Percentiles rank a stretch among this genome's conserved stretches.
Evolutionary conservation across 2,888 invertebrate genomes (phyloP).

Genomic region (Callyntrura guangdongensis): DNA sequence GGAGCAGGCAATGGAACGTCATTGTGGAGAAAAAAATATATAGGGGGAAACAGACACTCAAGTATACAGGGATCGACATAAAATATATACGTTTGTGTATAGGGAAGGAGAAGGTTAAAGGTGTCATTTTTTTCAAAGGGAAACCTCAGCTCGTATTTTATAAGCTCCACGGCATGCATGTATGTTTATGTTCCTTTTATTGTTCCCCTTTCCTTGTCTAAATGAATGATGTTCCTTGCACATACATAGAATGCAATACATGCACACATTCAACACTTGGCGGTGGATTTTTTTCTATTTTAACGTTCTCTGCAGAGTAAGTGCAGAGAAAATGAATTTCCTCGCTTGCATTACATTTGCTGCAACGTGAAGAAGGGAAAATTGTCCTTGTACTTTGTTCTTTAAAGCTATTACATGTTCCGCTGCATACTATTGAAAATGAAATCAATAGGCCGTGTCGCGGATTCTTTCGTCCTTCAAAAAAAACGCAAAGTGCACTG

Average conservation of each 20-base stretch:
- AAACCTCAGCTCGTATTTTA: slow-evolving; percentile 20
- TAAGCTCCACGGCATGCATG: no score
- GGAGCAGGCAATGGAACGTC: background rate
- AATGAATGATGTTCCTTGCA: slow-evolving; percentile 22
- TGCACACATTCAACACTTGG: slow-evolving; percentile 16
- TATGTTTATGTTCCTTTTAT: slow-evolving; percentile 25
- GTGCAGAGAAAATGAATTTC: slow-evolving; percentile 38
- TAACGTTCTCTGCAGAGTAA: background rate
- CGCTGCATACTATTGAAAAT: slow-evolving; percentile 52
- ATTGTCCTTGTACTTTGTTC: background rate
- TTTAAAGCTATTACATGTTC: slow-evolving; percentile 38
- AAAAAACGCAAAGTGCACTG: slow-evolving; percentile 34
- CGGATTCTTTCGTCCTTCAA: slow-evolving; percentile 20
- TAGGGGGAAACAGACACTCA: background rate
- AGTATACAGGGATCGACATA: background rate
- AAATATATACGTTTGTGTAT: background rate
- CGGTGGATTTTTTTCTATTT: background rate
- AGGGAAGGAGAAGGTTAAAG: background rate
- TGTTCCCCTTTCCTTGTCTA: slow-evolving; percentile 22
- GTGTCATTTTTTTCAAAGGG: slow-evolving; percentile 11
- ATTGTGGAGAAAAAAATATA: background rate
- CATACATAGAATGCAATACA: background rate
- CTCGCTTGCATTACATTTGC: background rate
- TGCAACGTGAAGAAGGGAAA: background rate
- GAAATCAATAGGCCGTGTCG: slow-evolving; percentile 58